Percentiles rank a stretch among this genome's conserved stretches.
Conservation (phyloP, 2,113 vertebrate genomes). For the Diphyllodes magnificus region DNA sequence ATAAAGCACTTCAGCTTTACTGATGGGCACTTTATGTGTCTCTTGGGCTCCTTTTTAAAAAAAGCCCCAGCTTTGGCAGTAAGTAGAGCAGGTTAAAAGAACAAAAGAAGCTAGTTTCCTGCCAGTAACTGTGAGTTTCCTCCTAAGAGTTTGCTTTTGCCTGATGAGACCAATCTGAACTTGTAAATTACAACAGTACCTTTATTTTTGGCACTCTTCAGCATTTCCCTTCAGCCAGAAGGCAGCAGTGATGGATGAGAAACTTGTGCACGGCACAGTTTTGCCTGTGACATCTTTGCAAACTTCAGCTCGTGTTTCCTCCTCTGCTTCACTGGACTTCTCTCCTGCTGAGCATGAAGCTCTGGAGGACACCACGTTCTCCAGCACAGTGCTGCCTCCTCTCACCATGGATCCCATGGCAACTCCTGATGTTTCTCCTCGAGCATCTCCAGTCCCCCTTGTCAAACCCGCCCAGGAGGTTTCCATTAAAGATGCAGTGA, state of each 20-base stretch:
- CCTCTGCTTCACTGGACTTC: background rate
- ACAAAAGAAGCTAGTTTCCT: background rate
- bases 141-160: background rate
- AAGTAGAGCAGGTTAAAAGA: background rate
- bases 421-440: background rate
- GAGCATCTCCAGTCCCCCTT: background rate
- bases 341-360: background rate
- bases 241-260: background rate
- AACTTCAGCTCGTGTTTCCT: background rate
- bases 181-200: background rate
- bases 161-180: background rate
- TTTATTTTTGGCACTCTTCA: background rate
- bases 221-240: background rate
- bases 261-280: background rate
- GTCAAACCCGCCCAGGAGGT: background rate
- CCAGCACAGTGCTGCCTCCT: background rate
- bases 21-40: background rate
- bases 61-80: background rate
- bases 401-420: background rate
- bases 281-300: background rate
- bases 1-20: background rate
- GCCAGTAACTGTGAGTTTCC: background rate
- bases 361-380: background rate
- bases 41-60: background rate
- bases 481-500: slow-evolving; percentile 29